phyloP scores from a whole-genome alignment of 2,888 invertebrate genomes.

The Diarsia rubi region DNA sequence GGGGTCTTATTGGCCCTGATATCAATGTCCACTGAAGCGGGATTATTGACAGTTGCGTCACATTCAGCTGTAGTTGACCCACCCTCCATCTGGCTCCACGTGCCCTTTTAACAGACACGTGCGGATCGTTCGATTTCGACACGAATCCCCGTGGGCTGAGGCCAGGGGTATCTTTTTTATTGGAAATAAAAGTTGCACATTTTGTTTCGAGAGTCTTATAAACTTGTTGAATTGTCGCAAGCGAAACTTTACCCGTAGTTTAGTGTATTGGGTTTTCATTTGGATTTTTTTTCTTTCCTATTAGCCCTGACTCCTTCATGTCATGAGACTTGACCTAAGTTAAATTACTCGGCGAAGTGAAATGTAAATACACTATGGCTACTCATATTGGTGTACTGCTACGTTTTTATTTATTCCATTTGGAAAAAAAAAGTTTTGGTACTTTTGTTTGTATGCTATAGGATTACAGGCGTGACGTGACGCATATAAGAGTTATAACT shows the following conservation, averaged over 20 bases:
- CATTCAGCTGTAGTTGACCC: not conserved
- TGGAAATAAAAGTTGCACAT: not conserved
- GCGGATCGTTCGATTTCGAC: slow-evolving; percentile 1
- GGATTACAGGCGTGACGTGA: not conserved
- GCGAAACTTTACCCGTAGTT: not conserved
- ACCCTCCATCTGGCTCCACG: not conserved
- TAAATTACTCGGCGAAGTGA: not conserved
- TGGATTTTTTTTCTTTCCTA: not conserved
- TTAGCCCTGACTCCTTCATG: not conserved
- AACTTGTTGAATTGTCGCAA: not conserved
- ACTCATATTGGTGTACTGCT: not conserved
- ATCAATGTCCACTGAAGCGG: not conserved
- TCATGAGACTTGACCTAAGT: not conserved
- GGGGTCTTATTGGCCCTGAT: not conserved
- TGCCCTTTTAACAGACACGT: not conserved
- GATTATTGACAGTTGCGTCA: not conserved
- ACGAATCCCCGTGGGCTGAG: not conserved
- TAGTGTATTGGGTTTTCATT: not conserved
- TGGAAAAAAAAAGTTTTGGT: too few relatives aligned
- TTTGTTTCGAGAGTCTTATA: not conserved
- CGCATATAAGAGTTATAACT: not conserved
- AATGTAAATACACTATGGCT: not conserved
- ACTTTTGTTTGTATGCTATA: not conserved
- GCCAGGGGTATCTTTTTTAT: not conserved
- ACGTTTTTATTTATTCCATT: not conserved